phyloP scores from a whole-genome alignment of 2,888 invertebrate species.

The Drosophila formosana region DNA sequence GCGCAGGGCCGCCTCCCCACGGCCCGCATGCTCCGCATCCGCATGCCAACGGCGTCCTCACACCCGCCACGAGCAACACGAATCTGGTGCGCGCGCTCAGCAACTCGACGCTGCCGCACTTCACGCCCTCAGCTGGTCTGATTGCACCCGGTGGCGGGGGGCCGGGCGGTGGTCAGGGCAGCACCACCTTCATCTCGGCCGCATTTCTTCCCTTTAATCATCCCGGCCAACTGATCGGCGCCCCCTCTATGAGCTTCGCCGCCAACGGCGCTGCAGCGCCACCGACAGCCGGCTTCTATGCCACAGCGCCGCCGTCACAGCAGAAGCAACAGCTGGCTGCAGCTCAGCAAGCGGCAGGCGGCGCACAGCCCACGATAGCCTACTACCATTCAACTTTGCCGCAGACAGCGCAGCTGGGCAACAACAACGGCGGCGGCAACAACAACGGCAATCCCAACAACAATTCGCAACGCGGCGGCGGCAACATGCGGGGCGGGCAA shows the following conservation, averaged over 20 bases:
- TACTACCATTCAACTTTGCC: conserved; percentile 43
- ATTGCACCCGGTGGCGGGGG: conserved; percentile 46
- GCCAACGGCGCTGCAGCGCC: conserved; percentile 49
- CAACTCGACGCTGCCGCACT: conserved; percentile 57
- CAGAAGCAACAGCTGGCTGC: conserved; percentile 54
- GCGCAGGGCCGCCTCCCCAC: conserved; percentile 20
- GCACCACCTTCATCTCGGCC: conserved; percentile 40
- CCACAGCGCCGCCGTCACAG: conserved; percentile 37
- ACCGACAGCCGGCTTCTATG: conserved; percentile 36
- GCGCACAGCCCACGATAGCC: conserved; percentile 35
- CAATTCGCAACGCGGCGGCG: conserved; percentile 45
- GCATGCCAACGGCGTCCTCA: conserved; percentile 45
- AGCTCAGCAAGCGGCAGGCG: conserved; percentile 46
- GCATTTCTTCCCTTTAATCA: conserved; percentile 56
- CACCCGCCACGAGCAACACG: conserved; percentile 48
- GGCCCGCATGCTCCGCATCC: conserved; percentile 33
- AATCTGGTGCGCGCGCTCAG: conserved; percentile 56
- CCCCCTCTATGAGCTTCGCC: conserved; percentile 52
- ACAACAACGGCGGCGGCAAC: conserved; percentile 21
- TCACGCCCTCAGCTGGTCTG: conserved; percentile 67
- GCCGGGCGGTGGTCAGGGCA: conserved; percentile 27
- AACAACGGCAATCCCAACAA: conserved; percentile 26
- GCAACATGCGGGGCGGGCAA: conserved; percentile 48
- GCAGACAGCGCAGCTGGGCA: conserved; percentile 14
- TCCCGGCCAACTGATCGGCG: conserved; percentile 44